Conservation (phyloP, 1,140 invertebrate genomes). For the Ceratitis capitata region DNA sequence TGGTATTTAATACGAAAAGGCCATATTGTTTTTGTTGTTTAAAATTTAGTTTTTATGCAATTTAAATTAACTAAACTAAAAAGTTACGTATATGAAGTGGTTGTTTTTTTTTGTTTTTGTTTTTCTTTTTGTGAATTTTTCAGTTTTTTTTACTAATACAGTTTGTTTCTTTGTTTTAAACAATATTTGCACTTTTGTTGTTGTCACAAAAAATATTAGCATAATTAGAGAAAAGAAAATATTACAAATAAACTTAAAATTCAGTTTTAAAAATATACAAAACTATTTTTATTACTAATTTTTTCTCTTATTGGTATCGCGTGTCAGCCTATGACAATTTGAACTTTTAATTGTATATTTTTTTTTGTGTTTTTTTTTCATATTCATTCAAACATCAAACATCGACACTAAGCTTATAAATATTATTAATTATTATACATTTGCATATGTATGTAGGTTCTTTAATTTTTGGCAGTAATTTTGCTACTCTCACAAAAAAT, state of each 20-base stretch:
- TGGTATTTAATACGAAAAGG: conserved; percentile 31
- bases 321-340: conserved; percentile 22
- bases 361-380: conserved; percentile 1
- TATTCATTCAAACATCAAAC: conserved; percentile 39
- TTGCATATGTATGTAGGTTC: background rate
- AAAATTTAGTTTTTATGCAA: background rate
- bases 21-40: background rate
- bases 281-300: background rate
- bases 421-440: background rate
- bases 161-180: conserved; percentile 23
- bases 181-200: conserved; percentile 23
- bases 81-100: background rate
- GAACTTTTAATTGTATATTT: conserved; percentile 24
- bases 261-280: conserved; percentile 40
- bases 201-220: conserved; percentile 9
- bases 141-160: background rate
- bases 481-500: background rate
- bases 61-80: conserved; percentile 4
- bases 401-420: conserved; percentile 6
- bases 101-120: too few relatives aligned
- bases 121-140: background rate
- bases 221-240: background rate
- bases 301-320: background rate
- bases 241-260: background rate
- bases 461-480: conserved; percentile 28